Conservation (phyloP, 2,113 vertebrate genomes). For the Mirza zaza region DNA sequence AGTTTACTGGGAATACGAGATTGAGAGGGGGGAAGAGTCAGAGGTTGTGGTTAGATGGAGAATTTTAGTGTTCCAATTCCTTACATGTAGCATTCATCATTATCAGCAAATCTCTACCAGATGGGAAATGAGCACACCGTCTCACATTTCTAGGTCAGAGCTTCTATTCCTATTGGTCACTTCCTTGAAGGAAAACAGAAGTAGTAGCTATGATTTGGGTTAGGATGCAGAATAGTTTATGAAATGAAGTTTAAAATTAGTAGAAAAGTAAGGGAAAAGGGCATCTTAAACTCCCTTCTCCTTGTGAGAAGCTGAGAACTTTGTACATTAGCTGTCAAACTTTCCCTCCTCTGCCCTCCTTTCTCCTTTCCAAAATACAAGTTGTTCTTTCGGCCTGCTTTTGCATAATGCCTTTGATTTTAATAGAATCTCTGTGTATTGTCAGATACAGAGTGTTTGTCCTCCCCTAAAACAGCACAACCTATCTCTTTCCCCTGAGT, state of each 20-base stretch:
- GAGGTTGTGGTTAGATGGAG: not conserved
- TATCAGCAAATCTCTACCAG: conserved; percentile 42
- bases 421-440: not conserved
- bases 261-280: not conserved
- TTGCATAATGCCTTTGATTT: not conserved
- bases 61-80: conserved; percentile 48
- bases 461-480: not conserved
- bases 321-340: not conserved
- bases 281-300: not conserved
- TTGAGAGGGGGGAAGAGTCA: not conserved
- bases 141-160: conserved; percentile 56
- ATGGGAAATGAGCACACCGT: conserved; percentile 45
- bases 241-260: not conserved
- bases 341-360: not conserved
- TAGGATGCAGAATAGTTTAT: conserved; percentile 15
- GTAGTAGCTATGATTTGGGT: not conserved
- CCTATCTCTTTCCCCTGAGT: not conserved
- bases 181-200: conserved; percentile 37
- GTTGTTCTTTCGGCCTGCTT: not conserved
- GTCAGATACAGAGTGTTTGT: not conserved
- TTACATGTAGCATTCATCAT: conserved; percentile 48
- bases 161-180: conserved; percentile 17
- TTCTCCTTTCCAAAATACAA: not conserved
- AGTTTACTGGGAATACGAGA: not conserved
- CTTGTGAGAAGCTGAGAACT: not conserved